Evolutionary conservation across 1,140 invertebrate genomes (phyloP), one percentile per base, ranked within the genome.

Genomic region (Wasmannia auropunctata): DNA sequence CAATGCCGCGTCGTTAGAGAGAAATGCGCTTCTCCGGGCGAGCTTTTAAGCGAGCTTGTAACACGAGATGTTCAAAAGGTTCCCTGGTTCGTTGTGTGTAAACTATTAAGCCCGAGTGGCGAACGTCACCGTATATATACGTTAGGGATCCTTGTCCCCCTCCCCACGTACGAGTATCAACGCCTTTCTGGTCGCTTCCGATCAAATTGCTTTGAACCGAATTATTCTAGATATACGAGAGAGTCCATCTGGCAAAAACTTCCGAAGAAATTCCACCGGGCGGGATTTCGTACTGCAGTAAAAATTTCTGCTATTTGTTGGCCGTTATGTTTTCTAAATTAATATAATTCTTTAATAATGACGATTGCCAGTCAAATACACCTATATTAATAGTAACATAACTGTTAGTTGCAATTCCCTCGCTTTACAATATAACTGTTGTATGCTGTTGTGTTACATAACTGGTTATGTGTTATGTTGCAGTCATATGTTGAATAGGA

Each of bases 81-180:
- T 81, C 14, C 2, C 67, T 46, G 60, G 37, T 56, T 81, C 37
- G 65, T 81, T 83, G 67, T 83, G 43, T 72, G 51, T 74, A 72
- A 81, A 81, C 67, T 83, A 83, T 83, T 58, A 72, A 74, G 77
- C 56, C 25, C 11, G 25, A 70, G 67, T 72, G 16, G 37, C 67
- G 54, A 46, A 31, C 79, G 60, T 22, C 37, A 58, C 8, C 25
- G 28, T 37, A 46, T 81, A 72, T 81, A 81, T 70, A 58, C 31
- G 25, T 28, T n/a, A 25, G 62, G 46, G 62, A 80, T 80, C 46
- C 75, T 80, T 80, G 40, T 58, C 67, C 67, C 67, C 65, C 65
- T 25, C 65, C 51, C 0, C 14, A 49, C 8, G 10, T 43, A 2
- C 34, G 58, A 31, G 40, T 34, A 40, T 25, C 25, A 5, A 69